Evolutionary conservation across 2,797 vertebrate genomes (phyloP).

Genomic region (Coreius guichenoti): DNA sequence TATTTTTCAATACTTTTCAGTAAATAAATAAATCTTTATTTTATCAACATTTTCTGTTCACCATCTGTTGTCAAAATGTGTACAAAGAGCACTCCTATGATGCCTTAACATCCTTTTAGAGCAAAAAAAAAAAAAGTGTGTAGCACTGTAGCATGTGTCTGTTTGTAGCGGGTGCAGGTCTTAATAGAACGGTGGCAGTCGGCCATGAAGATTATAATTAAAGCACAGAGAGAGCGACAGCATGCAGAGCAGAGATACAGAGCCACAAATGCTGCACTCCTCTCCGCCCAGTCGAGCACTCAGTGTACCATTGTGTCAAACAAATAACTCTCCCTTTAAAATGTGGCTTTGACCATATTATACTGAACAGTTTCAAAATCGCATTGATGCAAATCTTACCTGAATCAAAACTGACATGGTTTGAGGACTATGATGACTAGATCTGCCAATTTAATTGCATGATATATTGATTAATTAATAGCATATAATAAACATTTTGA

Average conservation of each 20-base stretch:
- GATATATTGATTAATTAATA: neutral
- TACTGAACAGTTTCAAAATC: slow-evolving; percentile 13
- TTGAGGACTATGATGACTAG: neutral
- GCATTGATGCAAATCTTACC: slow-evolving; percentile 4
- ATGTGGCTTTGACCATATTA: neutral
- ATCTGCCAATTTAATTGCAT: neutral
- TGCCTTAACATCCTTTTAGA: neutral
- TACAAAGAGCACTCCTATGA: neutral
- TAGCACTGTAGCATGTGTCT: slow-evolving; percentile 33
- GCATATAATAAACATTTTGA: neutral
- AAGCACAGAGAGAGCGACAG: slow-evolving; percentile 42
- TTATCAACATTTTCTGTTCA: neutral
- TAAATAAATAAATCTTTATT: no score
- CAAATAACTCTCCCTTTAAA: slow-evolving; percentile 44
- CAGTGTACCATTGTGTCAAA: slow-evolving; percentile 26
- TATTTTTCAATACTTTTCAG: neutral
- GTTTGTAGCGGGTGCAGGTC: slow-evolving; percentile 8
- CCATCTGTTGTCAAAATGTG: neutral
- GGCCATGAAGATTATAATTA: slow-evolving; percentile 56
- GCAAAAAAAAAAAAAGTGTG: slow-evolving; percentile 1
- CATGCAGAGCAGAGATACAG: slow-evolving; percentile 50
- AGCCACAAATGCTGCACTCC: slow-evolving; percentile 10
- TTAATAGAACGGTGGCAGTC: slow-evolving; percentile 26
- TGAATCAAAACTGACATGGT: neutral
- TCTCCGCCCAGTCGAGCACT: slow-evolving; percentile 23